Evolutionary conservation across 1,140 invertebrate genomes (phyloP), one percentile per base, ranked within the genome.

Genomic region (Apolygus lucorum): DNA sequence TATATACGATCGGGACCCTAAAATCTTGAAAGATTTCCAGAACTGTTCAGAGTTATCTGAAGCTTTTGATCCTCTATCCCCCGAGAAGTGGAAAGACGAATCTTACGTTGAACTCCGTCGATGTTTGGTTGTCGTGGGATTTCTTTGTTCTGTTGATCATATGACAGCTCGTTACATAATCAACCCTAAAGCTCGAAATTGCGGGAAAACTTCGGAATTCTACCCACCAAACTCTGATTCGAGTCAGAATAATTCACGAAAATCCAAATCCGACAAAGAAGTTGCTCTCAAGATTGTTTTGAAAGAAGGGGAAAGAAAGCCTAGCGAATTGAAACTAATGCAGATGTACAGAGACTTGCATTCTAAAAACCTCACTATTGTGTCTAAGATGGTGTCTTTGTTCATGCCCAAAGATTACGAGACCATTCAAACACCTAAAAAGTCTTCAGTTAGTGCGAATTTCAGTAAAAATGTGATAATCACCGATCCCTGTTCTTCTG

Each of bases 21-120:
- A 66, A 66, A 66, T 66, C 1, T 1, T 66, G 4, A 66, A 42
- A 2, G 27, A 66, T 2, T 29, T 28, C 21, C 29, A 29, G 4
- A 26, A 66, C 21, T 66, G 27, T 2, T 29, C 26, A 17, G 64
- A 66, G 34, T 28, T 66, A 8, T 1, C 4, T 21, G 64, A 66
- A 1, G 1, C 17, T 2, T 66, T 66, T 66, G 27, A 28, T 21
- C 28, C 28, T 8, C 29, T 66, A 21, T 66, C 64, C 11, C 64
- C 64, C 1, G n/a, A 66, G 8, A 66, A 66, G n/a, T 66, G 64
- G 64, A 66, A 66, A 66, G 28, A 66, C n/a, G 64, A 66, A 34
- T 14, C 27, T 34, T 66, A 34, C 28, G 64, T 66, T 29, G 64
- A 66, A 17, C 28, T 66, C 1, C 13, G 64, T 1, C 14, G 64